phyloP scores from a whole-genome alignment of 2,797 vertebrate genomes.

The Steatocranus sp. region DNA sequence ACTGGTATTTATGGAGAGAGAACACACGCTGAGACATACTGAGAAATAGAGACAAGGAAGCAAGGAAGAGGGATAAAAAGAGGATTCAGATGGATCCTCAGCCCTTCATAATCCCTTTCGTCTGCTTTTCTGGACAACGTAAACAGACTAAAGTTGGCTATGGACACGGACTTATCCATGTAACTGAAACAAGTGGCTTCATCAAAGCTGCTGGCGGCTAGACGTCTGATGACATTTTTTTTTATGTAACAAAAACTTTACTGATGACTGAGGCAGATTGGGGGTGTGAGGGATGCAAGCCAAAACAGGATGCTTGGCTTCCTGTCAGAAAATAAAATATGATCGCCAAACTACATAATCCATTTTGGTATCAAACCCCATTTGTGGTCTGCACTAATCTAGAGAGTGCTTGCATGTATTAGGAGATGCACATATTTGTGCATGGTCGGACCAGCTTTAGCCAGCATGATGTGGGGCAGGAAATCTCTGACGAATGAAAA shows the following conservation, averaged over 20 bases:
- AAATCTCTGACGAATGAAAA: slow-evolving; percentile 26
- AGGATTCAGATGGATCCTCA: slow-evolving; percentile 52
- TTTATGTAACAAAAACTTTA: not conserved
- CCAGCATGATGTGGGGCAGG: slow-evolving; percentile 7
- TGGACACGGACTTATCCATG: not conserved
- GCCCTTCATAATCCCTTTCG: slow-evolving; percentile 41
- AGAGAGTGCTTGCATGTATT: not conserved
- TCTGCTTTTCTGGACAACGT: slow-evolving; percentile 33
- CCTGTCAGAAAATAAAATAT: slow-evolving; percentile 23
- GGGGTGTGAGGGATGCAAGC: not conserved
- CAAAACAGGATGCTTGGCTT: not conserved
- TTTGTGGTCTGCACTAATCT: slow-evolving; percentile 47
- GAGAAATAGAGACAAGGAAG: not conserved
- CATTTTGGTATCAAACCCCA: slow-evolving; percentile 40
- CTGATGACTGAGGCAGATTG: not conserved
- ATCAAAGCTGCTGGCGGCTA: not conserved
- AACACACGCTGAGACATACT: not conserved
- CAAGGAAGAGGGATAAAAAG: slow-evolving; percentile 29
- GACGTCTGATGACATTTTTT: not conserved
- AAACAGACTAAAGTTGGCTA: slow-evolving; percentile 40
- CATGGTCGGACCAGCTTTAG: not conserved
- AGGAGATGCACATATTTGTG: not conserved
- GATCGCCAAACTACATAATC: slow-evolving; percentile 46
- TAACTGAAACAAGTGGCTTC: not conserved
- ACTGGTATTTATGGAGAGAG: slow-evolving; percentile 10